A percentile compares a stretch with the other conserved stretches of the same genome.
phyloP scores from a whole-genome alignment of 1,140 invertebrate genomes.

The Tetragnatha versicolor region DNA sequence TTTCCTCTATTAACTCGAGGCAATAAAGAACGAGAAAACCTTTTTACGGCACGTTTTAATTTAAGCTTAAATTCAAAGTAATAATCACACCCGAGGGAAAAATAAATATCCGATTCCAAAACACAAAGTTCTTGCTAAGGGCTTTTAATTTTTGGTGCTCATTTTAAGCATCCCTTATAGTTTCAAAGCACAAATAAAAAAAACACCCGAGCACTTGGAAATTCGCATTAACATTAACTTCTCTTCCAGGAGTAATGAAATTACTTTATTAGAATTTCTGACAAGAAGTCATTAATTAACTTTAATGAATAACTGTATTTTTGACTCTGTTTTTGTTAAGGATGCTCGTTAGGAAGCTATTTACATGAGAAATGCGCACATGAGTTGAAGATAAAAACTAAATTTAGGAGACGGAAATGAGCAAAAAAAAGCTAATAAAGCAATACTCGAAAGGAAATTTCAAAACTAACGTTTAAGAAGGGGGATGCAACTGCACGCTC shows the following conservation, averaged over 20 bases:
- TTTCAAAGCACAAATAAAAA: background rate
- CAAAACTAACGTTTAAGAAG: conserved; percentile 27
- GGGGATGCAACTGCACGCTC: background rate
- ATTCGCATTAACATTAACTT: conserved; percentile 18
- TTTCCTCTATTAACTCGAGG: background rate
- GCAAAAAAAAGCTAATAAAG: background rate
- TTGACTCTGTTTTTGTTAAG: conserved; percentile 12
- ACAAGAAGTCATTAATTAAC: conserved; percentile 36
- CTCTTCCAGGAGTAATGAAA: conserved; percentile 28
- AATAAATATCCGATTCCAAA: conserved; percentile 32
- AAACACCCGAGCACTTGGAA: background rate
- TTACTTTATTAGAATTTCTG: conserved; percentile 49
- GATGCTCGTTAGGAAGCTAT: conserved; percentile 4
- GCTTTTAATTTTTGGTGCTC: conserved; percentile 10
- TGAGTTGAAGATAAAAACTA: conserved; percentile 10
- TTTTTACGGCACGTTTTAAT: background rate
- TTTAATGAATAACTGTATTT: conserved; percentile 42
- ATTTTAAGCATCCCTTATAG: background rate
- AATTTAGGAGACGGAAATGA: background rate
- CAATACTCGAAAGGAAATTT: background rate
- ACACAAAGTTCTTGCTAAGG: conserved; percentile 3
- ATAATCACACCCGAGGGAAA: conserved; percentile 26
- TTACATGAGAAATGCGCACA: conserved; percentile 17
- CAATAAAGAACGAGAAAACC: background rate
- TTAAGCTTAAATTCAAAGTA: conserved; percentile 13